Percentiles rank a stretch among this genome's conserved stretches.
phyloP scores from a whole-genome alignment of 2,888 invertebrate species.

The Uropetala carovei region DNA sequence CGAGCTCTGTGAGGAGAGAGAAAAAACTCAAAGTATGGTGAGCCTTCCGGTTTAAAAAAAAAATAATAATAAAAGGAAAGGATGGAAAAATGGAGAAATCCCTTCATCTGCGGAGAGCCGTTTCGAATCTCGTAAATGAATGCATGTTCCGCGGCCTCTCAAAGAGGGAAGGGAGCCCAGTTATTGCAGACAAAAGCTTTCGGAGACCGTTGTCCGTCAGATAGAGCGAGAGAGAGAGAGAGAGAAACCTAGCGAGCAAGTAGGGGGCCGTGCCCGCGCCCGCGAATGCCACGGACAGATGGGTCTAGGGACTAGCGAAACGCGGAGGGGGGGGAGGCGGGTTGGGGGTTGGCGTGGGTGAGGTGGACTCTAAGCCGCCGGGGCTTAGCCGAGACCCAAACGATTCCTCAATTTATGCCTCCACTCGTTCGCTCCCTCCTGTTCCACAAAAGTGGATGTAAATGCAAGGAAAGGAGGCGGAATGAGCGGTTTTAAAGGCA shows the following conservation, averaged over 20 bases:
- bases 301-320: neutral
- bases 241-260: neutral
- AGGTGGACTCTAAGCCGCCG: neutral
- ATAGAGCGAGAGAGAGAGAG: neutral
- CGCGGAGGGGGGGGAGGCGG: neutral
- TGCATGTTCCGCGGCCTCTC: conserved; percentile 11
- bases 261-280: neutral
- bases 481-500: neutral
- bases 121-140: neutral
- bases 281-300: conserved; percentile 7
- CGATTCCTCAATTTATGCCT: neutral
- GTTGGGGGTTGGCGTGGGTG: neutral
- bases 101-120: neutral
- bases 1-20: neutral
- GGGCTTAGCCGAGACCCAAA: conserved; percentile 8
- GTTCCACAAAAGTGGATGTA: neutral
- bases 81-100: neutral
- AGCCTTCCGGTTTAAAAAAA: too few species aligned
- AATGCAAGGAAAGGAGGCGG: neutral
- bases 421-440: neutral
- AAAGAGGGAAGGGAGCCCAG: neutral
- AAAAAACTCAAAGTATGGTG: neutral
- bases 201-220: neutral
- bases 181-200: conserved; percentile 32
- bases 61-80: too few species aligned